These are phyloP conservation scores for Caenorhabditis wallacei DNA, from an alignment of 2,888 invertebrate genomes.

Conservation along the genomic window DNA sequence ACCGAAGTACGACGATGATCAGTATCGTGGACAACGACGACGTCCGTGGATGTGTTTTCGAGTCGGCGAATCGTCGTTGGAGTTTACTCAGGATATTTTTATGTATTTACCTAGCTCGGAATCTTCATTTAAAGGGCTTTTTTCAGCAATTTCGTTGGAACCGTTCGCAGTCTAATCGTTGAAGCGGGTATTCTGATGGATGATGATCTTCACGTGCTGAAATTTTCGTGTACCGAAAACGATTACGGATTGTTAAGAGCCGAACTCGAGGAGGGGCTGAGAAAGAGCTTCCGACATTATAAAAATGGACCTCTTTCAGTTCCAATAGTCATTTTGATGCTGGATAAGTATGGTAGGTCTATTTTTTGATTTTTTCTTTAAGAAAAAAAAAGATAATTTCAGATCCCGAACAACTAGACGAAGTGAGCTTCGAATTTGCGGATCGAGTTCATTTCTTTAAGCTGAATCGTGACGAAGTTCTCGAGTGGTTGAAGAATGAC, in stretches of 20 bases:
- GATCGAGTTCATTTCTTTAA: not conserved
- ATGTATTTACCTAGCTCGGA: constrained; percentile 3
- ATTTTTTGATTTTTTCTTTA: constrained; percentile 4
- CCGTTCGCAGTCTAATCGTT: not conserved
- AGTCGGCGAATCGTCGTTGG: constrained; percentile 3
- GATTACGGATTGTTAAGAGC: constrained; percentile 11
- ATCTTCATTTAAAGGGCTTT: not conserved
- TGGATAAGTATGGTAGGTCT: not conserved
- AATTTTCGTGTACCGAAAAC: not conserved
- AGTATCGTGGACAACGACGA: constrained; percentile 44
- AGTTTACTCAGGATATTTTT: constrained; percentile 5
- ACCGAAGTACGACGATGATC: constrained; percentile 32
- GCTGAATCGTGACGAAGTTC: constrained; percentile 10
- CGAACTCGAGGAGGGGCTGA: constrained; percentile 9
- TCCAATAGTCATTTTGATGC: constrained; percentile 23
- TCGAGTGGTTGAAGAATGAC: not conserved
- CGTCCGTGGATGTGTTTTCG: constrained; percentile 55
- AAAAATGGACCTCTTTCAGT: constrained; percentile 19
- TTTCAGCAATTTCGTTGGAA: constrained; percentile 22
- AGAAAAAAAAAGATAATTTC: not conserved
- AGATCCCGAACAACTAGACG: not conserved
- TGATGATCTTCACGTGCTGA: not conserved
- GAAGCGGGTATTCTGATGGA: constrained; percentile 40
- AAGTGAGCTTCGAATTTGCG: too few relatives aligned
- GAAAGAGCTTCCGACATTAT: not conserved